Percentiles rank a stretch among this genome's conserved stretches.
Evolutionary conservation across 2,113 vertebrate species (phyloP).

Genomic region (Burhinus bistriatus): DNA sequence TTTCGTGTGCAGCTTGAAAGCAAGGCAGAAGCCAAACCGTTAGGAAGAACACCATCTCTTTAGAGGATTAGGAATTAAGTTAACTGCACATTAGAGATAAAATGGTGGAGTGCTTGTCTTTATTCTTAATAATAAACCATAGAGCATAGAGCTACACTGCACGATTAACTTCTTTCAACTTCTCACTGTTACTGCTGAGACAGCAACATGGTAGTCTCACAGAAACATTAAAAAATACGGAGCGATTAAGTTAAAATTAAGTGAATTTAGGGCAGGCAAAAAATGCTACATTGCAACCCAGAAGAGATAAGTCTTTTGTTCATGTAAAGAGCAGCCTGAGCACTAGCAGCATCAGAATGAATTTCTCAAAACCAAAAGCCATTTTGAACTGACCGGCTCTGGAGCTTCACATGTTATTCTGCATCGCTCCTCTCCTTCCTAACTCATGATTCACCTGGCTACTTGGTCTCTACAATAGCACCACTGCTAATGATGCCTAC

Average conservation of each 20-base stretch:
- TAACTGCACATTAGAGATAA: conserved; percentile 63
- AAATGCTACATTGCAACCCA: background rate
- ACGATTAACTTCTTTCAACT: conserved; percentile 45
- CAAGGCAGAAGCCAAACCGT: background rate
- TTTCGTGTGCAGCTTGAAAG: background rate
- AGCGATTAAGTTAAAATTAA: background rate
- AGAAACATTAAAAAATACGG: background rate
- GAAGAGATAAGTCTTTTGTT: background rate
- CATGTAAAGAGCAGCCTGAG: background rate
- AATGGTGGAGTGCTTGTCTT: conserved; percentile 44
- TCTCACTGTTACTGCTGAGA: conserved; percentile 44
- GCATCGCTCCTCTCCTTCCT: background rate
- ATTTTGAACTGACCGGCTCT: background rate
- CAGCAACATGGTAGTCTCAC: conserved; percentile 1
- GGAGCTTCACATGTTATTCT: background rate
- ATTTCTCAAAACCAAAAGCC: background rate
- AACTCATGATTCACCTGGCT: background rate
- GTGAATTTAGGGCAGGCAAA: conserved; percentile 16
- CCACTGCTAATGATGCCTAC: background rate
- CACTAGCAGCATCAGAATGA: background rate
- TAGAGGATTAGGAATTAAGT: conserved; percentile 65
- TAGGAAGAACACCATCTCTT: conserved; percentile 32
- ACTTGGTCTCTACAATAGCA: background rate
- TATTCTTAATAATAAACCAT: conserved; percentile 46
- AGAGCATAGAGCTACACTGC: conserved; percentile 31